phyloP scores from a whole-genome alignment of 2,888 invertebrate genomes.

The Oxyscelio sp. region DNA sequence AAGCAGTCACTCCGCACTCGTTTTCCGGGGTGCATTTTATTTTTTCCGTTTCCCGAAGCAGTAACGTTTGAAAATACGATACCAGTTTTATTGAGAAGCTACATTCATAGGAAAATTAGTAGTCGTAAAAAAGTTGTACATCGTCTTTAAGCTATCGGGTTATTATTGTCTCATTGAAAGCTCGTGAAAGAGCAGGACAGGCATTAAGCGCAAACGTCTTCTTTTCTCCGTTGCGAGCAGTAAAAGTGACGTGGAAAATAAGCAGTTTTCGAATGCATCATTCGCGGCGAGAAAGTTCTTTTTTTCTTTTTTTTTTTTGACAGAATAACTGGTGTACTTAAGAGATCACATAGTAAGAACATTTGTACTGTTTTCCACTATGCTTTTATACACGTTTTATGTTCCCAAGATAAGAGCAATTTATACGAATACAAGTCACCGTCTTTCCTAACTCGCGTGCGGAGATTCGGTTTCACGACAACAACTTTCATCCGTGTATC shows the following conservation, averaged over 20 bases:
- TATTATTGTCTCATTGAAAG: conserved; percentile 49
- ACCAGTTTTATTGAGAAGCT: conserved; percentile 62
- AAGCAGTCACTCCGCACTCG: conserved; percentile 58
- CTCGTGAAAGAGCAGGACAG: conserved; percentile 13
- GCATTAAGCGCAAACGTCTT: conserved; percentile 30
- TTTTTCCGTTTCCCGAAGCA: conserved; percentile 39
- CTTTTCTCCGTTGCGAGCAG: neutral
- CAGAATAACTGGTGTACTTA: conserved; percentile 17
- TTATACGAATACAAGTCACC: conserved; percentile 53
- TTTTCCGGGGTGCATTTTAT: conserved; percentile 49
- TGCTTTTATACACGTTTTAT: conserved; percentile 43
- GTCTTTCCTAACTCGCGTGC: too few relatives aligned
- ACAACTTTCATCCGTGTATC: too few relatives aligned
- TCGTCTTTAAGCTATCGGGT: conserved; percentile 36
- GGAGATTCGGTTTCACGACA: too few relatives aligned
- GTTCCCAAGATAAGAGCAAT: conserved; percentile 49
- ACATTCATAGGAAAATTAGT: conserved; percentile 58
- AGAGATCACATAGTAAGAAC: conserved; percentile 26
- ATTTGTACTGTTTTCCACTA: conserved; percentile 10
- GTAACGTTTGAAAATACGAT: conserved; percentile 51
- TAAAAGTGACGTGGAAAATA: conserved; percentile 23
- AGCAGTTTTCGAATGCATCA: conserved; percentile 32
- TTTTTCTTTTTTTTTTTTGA: neutral
- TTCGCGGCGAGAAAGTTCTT: conserved; percentile 5
- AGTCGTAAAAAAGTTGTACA: conserved; percentile 54